Base-by-base conservation (phyloP, 2,888 invertebrate genomes). In the Elegia similella region DNA sequence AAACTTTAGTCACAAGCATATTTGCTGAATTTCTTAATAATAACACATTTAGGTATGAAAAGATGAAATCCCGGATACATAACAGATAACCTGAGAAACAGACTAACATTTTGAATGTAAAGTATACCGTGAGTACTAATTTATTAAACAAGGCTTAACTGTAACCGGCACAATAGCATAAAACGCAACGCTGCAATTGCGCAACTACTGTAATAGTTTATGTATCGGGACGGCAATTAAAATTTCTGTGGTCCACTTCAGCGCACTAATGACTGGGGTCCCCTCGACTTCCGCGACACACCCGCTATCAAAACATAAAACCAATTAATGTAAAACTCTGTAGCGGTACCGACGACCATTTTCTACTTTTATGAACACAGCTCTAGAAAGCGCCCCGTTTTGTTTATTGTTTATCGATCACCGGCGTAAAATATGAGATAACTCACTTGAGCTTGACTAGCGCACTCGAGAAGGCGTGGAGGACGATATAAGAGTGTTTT, bases 241-340 rank as follows among this genome's bases (percentile, higher is more conserved):
- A 82, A 76, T 75, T 73, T 77, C 75, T 73, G 75, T 79, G 69
- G 73, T 73, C 72, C 73, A 83, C 81, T 84, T 78, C 73, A 81
- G 76, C 68, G 68, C 75, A 77, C 78, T 82, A 86, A 86, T 82
- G 81, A 84, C 78, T 73, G 67, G 67, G 56, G 29, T 13, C 68
- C 68, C 73, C 72, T 69, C 68, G 63, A 67, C 71, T 72, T 73
- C 70, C 66, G 68, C 75, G 68, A 66, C 71, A 67, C 69, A 67
- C 69, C 70, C 72, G 75, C 74, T 73, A 72, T 67, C 63, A 68
- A 76, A 73, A 69, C 75, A 78, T 73, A 77, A 80, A 82, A 76
- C 76, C 78, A 80, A 86, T 84, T 83, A 80, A 80, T 76, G 68
- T 73, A 73, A 81, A 82, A 78, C 74, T n/a, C n/a, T 70, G 67